Evolutionary conservation across 2,888 invertebrate species (phyloP).

Genomic region (Oeneis ivallda): DNA sequence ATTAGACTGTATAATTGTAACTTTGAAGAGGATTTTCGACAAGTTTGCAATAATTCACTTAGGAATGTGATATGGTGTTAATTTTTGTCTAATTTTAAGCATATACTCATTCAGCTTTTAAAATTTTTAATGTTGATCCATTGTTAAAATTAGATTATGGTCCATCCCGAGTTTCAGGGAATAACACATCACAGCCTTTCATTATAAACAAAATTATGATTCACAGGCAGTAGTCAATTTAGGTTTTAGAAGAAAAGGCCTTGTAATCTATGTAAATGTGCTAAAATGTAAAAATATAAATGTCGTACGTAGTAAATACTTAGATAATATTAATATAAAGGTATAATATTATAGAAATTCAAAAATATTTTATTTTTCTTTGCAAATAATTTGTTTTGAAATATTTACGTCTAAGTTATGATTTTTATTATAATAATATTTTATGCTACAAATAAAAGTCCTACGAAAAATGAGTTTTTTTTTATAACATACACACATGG

Average conservation of each 20-base stretch:
- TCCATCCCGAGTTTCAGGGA: constrained; percentile 14
- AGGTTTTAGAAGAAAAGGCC: constrained; percentile 52
- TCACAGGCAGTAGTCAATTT: constrained; percentile 42
- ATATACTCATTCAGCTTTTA: constrained; percentile 37
- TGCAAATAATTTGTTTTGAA: constrained; percentile 72
- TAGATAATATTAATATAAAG: constrained; percentile 53
- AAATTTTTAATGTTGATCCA: constrained; percentile 33
- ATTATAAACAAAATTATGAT: constrained; percentile 37
- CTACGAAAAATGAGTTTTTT: constrained; percentile 7
- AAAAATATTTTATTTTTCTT: constrained; percentile 62
- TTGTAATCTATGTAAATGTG: constrained; percentile 77
- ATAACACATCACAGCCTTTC: constrained; percentile 40
- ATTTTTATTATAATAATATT: constrained; percentile 45
- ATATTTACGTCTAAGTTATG: constrained; percentile 68
- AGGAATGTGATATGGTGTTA: constrained; percentile 35
- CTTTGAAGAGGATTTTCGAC: constrained; percentile 34
- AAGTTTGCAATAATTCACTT: constrained; percentile 33
- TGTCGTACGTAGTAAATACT: constrained; percentile 58
- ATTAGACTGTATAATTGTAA: constrained; percentile 53
- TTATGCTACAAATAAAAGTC: constrained; percentile 57
- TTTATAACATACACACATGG: too few relatives aligned
- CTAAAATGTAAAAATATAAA: constrained; percentile 65
- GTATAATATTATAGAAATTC: constrained; percentile 55
- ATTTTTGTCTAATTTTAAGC: constrained; percentile 33
- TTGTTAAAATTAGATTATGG: constrained; percentile 31